Evolutionary conservation across 2,797 vertebrate species (phyloP).

Genomic region (Falco peregrinus): DNA sequence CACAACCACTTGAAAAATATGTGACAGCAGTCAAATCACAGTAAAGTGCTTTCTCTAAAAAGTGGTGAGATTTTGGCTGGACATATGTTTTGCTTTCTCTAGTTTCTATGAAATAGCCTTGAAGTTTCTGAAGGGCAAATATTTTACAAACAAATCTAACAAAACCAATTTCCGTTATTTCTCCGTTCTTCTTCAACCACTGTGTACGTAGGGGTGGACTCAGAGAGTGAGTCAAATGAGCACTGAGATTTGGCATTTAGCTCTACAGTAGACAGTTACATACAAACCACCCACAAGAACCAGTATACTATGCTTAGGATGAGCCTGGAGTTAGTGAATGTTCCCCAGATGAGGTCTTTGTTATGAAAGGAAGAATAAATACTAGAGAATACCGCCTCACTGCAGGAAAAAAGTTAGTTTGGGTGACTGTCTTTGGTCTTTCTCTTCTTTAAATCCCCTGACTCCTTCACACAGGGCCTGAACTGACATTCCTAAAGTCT

Average conservation of each 20-base stretch:
- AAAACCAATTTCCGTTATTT: background rate
- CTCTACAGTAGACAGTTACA: background rate
- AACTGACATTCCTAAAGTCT: background rate
- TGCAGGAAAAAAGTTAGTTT: background rate
- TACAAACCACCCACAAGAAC: background rate
- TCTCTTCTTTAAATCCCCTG: background rate
- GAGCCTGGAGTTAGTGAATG: background rate
- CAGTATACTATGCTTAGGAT: background rate
- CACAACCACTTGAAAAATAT: background rate
- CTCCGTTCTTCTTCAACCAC: background rate
- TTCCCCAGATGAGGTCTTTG: background rate
- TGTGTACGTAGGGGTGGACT: background rate
- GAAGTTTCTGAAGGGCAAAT: background rate
- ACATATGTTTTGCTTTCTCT: background rate
- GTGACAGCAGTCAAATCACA: background rate
- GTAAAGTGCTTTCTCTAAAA: background rate
- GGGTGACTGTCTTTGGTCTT: background rate
- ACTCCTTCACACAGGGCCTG: background rate
- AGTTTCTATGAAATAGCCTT: background rate
- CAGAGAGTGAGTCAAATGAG: background rate
- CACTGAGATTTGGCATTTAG: background rate
- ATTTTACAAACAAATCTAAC: background rate
- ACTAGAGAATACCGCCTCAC: background rate
- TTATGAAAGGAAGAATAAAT: background rate
- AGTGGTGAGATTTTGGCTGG: background rate